Evolutionary conservation across 2,888 invertebrate genomes (phyloP).

Genomic region (Capitulum mitella): DNA sequence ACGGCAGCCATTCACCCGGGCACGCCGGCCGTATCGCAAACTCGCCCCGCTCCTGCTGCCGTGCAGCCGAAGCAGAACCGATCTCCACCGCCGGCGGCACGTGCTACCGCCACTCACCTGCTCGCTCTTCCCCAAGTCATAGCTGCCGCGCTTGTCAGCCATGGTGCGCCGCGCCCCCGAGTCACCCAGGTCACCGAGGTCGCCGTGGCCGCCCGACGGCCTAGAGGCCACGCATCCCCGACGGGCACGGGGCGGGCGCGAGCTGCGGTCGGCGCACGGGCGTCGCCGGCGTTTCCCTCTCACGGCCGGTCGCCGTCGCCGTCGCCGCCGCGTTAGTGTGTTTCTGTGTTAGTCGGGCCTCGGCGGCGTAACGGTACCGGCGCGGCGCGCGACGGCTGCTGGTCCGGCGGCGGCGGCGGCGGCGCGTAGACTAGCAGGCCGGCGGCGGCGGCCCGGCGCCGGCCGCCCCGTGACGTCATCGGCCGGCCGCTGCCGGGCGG

Average conservation of each 20-base stretch:
- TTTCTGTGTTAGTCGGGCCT: neutral
- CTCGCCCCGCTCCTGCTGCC: too few relatives aligned
- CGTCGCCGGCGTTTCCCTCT: neutral
- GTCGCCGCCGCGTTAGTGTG: neutral
- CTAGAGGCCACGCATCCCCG: neutral
- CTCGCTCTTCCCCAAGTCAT: conserved; percentile 48
- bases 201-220: neutral
- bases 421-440: neutral
- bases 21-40: too few relatives aligned
- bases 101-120: conserved; percentile 43
- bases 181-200: neutral
- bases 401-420: neutral
- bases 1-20: too few relatives aligned
- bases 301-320: neutral
- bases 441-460: neutral
- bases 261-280: neutral
- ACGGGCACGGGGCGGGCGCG: neutral
- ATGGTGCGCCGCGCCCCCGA: neutral
- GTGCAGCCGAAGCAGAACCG: too few relatives aligned
- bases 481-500: neutral
- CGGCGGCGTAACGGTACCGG: neutral
- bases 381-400: neutral
- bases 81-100: too few relatives aligned
- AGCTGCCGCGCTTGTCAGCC: conserved; percentile 8
- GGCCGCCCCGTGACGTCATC: neutral